Conservation (phyloP, 2,113 vertebrate species). For the Calidris pugnax region DNA sequence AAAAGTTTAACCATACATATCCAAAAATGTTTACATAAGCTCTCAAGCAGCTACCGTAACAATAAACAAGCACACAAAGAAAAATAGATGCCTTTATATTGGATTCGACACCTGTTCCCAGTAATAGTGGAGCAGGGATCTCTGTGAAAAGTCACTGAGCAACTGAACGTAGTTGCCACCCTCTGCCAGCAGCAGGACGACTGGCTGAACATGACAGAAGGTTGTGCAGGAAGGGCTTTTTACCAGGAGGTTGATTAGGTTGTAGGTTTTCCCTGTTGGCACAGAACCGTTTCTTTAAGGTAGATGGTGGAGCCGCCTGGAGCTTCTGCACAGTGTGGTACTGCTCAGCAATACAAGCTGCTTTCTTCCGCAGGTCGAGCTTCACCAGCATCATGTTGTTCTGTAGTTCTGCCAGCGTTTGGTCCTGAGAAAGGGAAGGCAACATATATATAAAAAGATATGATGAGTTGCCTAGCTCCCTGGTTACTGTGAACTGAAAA, state of each 20-base stretch:
- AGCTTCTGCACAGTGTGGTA: constrained; percentile 72
- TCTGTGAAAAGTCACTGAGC: constrained; percentile 36
- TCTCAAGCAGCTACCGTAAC: constrained; percentile 17
- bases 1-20: constrained; percentile 22
- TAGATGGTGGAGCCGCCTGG: constrained; percentile 62
- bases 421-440: constrained; percentile 78
- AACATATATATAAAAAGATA: not conserved
- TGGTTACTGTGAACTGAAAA: not conserved
- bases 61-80: constrained; percentile 26
- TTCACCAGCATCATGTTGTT: constrained; percentile 89
- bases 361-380: constrained; percentile 87
- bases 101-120: constrained; percentile 15
- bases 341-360: constrained; percentile 80
- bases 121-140: not conserved
- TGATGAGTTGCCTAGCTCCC: not conserved
- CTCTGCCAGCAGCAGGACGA: constrained; percentile 32
- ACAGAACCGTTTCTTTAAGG: constrained; percentile 82
- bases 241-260: constrained; percentile 79
- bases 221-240: constrained; percentile 84
- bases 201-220: constrained; percentile 79
- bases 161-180: constrained; percentile 63
- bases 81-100: constrained; percentile 22
- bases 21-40: constrained; percentile 39
- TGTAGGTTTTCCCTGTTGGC: constrained; percentile 84
- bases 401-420: constrained; percentile 91